Conservation (phyloP, 2,113 vertebrate species). For the Brachyhypopomus gauderio region DNA sequence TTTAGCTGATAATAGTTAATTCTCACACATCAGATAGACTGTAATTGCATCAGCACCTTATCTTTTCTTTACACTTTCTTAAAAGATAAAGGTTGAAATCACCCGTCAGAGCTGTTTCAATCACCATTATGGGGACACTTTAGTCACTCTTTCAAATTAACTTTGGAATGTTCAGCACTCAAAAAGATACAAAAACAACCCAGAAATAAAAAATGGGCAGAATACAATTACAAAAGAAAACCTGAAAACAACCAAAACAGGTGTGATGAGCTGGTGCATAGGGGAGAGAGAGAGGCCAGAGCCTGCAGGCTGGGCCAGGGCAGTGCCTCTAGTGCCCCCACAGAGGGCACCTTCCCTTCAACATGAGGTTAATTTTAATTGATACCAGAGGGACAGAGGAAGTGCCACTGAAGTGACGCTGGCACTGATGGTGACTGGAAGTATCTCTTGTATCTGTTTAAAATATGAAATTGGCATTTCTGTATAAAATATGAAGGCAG, state of each 20-base stretch:
- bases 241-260: not conserved
- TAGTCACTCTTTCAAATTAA: not conserved
- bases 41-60: not conserved
- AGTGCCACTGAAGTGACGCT: not conserved
- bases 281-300: not conserved
- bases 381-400: constrained; percentile 22
- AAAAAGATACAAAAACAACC: too few relatives aligned
- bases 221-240: not conserved
- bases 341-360: constrained; percentile 22
- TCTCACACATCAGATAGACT: not conserved
- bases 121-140: not conserved
- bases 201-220: too few relatives aligned
- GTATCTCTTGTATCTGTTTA: constrained; percentile 34
- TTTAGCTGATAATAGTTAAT: not conserved
- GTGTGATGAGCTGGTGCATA: not conserved
- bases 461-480: constrained; percentile 44
- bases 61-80: not conserved
- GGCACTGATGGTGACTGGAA: not conserved
- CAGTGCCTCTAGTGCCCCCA: not conserved
- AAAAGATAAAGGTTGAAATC: not conserved
- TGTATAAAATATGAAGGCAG: constrained; percentile 37
- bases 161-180: too few relatives aligned
- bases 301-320: not conserved
- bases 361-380: constrained; percentile 34
- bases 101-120: not conserved